phyloP scores from a whole-genome alignment of 37 sponge, comb jelly and placozoan species.

The Beroe forskalii region DNA sequence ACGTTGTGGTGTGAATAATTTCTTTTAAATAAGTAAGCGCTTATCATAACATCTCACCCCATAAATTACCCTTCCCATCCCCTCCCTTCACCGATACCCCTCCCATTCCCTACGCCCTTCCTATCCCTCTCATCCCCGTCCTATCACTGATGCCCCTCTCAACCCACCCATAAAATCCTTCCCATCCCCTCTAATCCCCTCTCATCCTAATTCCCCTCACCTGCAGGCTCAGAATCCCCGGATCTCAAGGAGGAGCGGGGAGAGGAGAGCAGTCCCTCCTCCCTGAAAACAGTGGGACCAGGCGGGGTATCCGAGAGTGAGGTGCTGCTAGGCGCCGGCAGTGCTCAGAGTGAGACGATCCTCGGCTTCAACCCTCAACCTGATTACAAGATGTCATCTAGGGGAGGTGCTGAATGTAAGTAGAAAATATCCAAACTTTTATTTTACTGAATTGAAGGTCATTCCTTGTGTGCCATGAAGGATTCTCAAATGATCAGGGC shows the following conservation, averaged over 20 bases:
- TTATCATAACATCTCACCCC: background rate
- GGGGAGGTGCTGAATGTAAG: conserved; percentile 29
- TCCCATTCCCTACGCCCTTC: background rate
- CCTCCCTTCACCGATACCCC: background rate
- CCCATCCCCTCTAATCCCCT: background rate
- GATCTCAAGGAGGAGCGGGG: background rate
- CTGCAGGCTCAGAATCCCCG: background rate
- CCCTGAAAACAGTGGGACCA: no score
- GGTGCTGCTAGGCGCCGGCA: background rate
- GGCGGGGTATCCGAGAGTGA: background rate
- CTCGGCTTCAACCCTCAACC: conserved; percentile 33
- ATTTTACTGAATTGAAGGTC: no score
- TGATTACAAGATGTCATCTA: background rate
- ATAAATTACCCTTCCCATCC: background rate
- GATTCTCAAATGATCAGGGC: no score
- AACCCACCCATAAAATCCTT: background rate
- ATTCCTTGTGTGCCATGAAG: no score
- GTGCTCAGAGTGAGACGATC: background rate
- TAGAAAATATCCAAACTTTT: no score
- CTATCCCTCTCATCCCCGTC: background rate
- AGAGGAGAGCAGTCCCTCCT: background rate
- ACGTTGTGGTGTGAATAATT: no score
- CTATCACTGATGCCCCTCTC: background rate
- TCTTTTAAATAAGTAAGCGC: no score
- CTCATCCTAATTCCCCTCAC: background rate